Evolutionary conservation across 2,113 vertebrate species (phyloP).

Genomic region (Conger conger): DNA sequence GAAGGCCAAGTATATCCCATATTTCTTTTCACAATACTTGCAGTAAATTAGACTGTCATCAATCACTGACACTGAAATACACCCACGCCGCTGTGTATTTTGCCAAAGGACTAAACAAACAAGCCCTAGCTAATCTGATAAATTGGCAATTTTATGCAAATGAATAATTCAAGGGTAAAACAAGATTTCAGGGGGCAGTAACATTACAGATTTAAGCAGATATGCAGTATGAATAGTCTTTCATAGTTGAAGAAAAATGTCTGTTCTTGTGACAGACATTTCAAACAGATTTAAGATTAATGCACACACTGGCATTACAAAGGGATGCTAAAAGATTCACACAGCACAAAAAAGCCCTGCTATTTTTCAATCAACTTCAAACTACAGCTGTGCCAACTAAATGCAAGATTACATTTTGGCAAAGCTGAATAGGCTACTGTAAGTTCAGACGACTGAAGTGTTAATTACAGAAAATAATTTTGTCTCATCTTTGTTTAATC

Average conservation of each 20-base stretch:
- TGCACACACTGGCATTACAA: background rate
- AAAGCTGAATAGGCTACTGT: background rate
- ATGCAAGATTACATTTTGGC: background rate
- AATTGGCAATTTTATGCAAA: background rate
- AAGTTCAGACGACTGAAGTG: background rate
- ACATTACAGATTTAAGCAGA: background rate
- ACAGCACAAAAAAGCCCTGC: background rate
- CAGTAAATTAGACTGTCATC: background rate
- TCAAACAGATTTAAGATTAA: background rate
- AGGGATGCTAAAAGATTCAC: background rate
- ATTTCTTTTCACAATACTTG: background rate
- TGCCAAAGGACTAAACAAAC: background rate
- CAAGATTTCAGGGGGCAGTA: background rate
- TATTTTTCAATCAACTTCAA: background rate
- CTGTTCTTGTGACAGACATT: background rate
- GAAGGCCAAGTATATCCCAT: background rate
- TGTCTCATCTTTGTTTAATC: background rate
- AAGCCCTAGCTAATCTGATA: background rate
- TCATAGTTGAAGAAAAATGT: background rate
- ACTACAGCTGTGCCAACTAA: background rate
- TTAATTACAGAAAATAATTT: background rate
- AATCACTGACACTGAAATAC: background rate
- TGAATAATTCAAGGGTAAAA: slow-evolving; percentile 5
- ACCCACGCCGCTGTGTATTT: background rate
- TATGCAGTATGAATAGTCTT: background rate